These are phyloP conservation scores for Enteromius anoplus DNA, from an alignment of 2,797 vertebrate genomes.

Conservation along the genomic window DNA sequence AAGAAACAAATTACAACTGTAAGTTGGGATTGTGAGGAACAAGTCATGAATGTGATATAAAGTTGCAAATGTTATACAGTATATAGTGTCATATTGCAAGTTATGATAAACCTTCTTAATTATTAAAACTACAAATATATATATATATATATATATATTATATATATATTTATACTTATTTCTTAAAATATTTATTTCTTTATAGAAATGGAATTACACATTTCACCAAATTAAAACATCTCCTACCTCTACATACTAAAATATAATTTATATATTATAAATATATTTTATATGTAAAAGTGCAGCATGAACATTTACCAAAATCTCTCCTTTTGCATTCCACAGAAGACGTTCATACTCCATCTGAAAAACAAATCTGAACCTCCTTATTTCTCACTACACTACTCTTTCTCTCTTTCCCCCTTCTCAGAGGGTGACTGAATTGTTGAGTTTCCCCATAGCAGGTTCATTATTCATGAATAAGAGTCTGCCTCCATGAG, in stretches of 20 bases:
- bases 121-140: no score
- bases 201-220: no score
- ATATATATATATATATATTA: no score
- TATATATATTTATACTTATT: no score
- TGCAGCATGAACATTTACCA: neutral
- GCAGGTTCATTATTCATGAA: conserved; percentile 45
- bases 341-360: neutral
- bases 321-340: neutral
- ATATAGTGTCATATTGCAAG: no score
- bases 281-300: neutral
- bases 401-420: conserved; percentile 2
- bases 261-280: no score
- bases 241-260: neutral
- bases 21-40: neutral
- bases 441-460: conserved; percentile 38
- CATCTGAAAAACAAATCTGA: neutral
- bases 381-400: neutral
- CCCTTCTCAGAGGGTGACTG: conserved; percentile 18
- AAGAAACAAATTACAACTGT: neutral
- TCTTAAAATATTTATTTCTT: no score
- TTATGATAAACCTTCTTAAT: no score
- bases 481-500: conserved; percentile 5
- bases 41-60: neutral
- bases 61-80: neutral
- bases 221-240: neutral